phyloP scores from a whole-genome alignment of 2,113 vertebrate species.

The Pelobates fuscus region DNA sequence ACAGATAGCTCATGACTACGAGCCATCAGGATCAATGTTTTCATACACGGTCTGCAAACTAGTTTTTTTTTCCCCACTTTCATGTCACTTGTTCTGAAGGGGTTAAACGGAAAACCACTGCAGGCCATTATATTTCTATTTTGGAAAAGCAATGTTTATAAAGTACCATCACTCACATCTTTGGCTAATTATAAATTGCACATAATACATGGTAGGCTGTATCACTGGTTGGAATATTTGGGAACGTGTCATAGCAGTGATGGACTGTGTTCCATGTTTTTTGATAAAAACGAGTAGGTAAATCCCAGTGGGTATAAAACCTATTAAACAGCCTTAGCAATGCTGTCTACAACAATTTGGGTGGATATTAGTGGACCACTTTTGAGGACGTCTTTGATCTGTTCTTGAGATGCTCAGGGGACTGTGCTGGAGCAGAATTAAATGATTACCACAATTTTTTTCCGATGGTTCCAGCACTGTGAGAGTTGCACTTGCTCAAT shows the following conservation, averaged over 20 bases:
- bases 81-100: too few species aligned
- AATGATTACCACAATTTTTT: neutral
- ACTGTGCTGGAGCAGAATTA: neutral
- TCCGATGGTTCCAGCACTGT: neutral
- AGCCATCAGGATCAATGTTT: too few species aligned
- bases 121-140: neutral
- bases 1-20: too few species aligned
- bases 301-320: slow-evolving; percentile 12
- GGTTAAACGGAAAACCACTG: neutral
- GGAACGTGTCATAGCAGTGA: neutral
- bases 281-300: neutral
- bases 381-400: slow-evolving; percentile 10
- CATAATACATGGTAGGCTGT: neutral
- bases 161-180: neutral
- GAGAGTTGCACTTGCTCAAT: neutral
- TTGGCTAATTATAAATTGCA: neutral
- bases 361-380: neutral
- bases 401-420: neutral
- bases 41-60: too few species aligned
- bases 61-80: too few species aligned
- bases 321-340: slow-evolving; percentile 20
- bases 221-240: neutral
- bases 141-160: neutral
- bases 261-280: neutral
- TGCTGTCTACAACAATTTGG: slow-evolving; percentile 16